phyloP scores from a whole-genome alignment of 2,113 vertebrate genomes.

The Engystomops pustulosus region DNA sequence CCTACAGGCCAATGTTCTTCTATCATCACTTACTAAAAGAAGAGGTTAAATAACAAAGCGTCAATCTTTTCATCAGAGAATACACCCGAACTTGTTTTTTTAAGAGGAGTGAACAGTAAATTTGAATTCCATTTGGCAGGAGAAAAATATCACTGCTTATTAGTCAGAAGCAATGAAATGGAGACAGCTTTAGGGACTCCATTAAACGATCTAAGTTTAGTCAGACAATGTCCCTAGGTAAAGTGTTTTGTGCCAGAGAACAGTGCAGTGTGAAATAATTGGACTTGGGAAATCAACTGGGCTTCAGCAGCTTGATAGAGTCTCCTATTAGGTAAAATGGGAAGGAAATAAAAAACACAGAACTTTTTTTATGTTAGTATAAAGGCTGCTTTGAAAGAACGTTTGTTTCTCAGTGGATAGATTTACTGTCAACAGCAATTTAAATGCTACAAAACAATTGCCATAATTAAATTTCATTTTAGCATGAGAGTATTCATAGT shows the following conservation, averaged over 20 bases:
- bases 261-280: constrained; percentile 90
- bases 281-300: constrained; percentile 93
- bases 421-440: constrained; percentile 67
- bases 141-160: constrained; percentile 89
- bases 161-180: constrained; percentile 91
- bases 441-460: constrained; percentile 74
- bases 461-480: constrained; percentile 73
- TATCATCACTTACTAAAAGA: constrained; percentile 20
- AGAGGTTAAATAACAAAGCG: constrained; percentile 60
- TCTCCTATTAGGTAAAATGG: constrained; percentile 60
- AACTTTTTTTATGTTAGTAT: constrained; percentile 66
- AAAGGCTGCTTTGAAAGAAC: constrained; percentile 71
- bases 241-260: constrained; percentile 82
- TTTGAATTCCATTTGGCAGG: constrained; percentile 75
- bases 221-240: constrained; percentile 84
- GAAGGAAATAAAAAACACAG: constrained; percentile 46
- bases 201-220: constrained; percentile 90
- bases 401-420: constrained; percentile 62
- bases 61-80: constrained; percentile 67
- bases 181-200: constrained; percentile 93
- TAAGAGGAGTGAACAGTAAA: constrained; percentile 68
- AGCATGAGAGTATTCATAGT: constrained; percentile 66
- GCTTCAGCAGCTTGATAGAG: constrained; percentile 84
- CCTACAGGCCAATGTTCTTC: neutral
- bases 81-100: constrained; percentile 74